Percentiles rank a stretch among this genome's conserved stretches.
These are phyloP conservation scores for Stegophylla sp. DNA, from an alignment of 2,888 invertebrate species.

Conservation along the genomic window DNA sequence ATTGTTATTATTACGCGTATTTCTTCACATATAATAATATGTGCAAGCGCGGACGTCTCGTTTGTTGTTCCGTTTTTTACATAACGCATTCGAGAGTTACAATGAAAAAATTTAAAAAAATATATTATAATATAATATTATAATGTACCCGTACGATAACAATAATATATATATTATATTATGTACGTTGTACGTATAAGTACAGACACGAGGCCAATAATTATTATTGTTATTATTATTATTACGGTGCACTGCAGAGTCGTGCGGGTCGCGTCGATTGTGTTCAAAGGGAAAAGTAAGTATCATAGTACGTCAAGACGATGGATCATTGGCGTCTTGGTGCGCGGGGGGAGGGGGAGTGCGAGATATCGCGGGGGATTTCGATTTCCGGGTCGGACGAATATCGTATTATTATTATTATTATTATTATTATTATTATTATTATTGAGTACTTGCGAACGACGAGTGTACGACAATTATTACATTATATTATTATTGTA, in stretches of 20 bases:
- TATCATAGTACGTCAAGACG: neutral
- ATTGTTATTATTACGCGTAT: no score
- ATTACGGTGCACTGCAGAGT: no score
- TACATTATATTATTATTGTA: no score
- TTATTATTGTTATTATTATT: no score
- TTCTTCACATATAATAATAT: no score
- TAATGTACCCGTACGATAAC: neutral
- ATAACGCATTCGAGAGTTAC: neutral
- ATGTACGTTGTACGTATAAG: no score
- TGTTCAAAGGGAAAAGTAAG: neutral
- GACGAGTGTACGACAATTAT: no score
- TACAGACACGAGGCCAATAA: neutral
- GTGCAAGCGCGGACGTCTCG: neutral
- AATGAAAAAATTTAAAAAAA: neutral
- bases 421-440: no score
- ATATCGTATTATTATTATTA: no score
- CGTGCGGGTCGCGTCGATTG: neutral
- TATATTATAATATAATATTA: neutral
- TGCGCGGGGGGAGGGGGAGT: neutral
- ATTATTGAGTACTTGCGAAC: no score
- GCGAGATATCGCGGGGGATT: neutral
- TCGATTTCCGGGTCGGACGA: neutral
- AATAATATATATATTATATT: neutral
- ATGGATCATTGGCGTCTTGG: neutral
- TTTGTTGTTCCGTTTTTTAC: neutral